A percentile compares a stretch with the other conserved stretches of the same genome.
Conservation (phyloP, 2,797 vertebrate genomes). For the Sparidentex hasta region DNA sequence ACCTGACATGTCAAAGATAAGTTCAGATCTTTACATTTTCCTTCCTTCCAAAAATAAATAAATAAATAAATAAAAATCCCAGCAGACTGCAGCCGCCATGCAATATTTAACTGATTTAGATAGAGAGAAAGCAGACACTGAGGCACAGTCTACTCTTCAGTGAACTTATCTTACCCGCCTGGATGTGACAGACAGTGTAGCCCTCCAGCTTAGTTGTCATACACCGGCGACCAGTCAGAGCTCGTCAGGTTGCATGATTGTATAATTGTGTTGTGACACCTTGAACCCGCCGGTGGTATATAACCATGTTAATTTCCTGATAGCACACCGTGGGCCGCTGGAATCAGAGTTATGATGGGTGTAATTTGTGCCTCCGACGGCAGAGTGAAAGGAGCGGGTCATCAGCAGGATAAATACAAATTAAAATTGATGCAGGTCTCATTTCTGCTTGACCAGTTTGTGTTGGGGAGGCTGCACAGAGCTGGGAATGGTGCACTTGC, state of each 20-base stretch:
- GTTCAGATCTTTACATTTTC: conserved; percentile 60
- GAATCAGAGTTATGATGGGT: conserved; percentile 88
- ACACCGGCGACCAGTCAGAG: conserved; percentile 81
- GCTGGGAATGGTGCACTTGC: conserved; percentile 72
- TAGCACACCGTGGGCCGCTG: conserved; percentile 79
- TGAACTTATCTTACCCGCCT: conserved; percentile 84
- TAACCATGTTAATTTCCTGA: conserved; percentile 90
- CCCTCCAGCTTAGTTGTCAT: conserved; percentile 85
- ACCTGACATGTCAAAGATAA: conserved; percentile 69
- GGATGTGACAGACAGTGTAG: conserved; percentile 82
- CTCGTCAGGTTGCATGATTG: conserved; percentile 83
- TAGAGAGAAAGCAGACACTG: conserved; percentile 68
- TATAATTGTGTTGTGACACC: conserved; percentile 90
- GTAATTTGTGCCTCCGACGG: conserved; percentile 87
- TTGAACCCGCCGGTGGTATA: conserved; percentile 85
- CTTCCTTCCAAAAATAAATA: conserved; percentile 20
- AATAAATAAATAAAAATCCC: conserved; percentile 43
- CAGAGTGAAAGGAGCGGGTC: conserved; percentile 85
- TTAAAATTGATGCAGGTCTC: conserved; percentile 89
- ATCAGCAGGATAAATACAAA: conserved; percentile 90
- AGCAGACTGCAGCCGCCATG: conserved; percentile 51
- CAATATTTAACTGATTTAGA: conserved; percentile 83
- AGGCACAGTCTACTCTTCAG: conserved; percentile 69
- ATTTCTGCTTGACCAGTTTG: conserved; percentile 88
- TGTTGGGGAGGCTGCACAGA: conserved; percentile 73